Percentiles rank a stretch among this genome's conserved stretches.
Evolutionary conservation across 2,113 vertebrate species (phyloP).

Genomic region (Aegotheles bennettii): DNA sequence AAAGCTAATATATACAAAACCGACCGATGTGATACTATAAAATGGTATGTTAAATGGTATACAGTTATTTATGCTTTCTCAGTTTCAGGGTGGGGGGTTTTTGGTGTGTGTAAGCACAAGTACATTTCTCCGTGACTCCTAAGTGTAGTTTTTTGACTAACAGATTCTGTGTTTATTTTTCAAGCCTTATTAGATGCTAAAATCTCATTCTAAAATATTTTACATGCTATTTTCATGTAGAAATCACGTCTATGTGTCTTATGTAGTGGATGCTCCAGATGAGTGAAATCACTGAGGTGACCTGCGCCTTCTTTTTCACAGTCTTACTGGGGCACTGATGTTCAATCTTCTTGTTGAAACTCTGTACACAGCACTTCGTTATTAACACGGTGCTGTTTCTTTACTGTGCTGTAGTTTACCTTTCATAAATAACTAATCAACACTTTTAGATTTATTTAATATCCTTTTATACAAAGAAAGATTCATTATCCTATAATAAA

Average conservation of each 20-base stretch:
- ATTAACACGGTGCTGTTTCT: background rate
- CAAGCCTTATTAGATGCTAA: background rate
- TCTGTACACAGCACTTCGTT: background rate
- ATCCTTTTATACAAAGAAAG: constrained; percentile 18
- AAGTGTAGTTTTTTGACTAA: background rate
- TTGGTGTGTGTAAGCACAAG: background rate
- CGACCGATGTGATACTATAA: background rate
- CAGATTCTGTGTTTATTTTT: background rate
- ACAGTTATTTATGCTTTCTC: background rate
- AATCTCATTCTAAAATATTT: constrained; percentile 3
- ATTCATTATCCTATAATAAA: constrained; percentile 40
- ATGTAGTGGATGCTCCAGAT: background rate
- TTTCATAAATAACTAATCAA: constrained; percentile 53
- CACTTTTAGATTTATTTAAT: constrained; percentile 1
- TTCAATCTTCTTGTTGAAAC: background rate
- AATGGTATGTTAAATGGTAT: background rate
- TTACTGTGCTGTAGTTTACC: constrained; percentile 15
- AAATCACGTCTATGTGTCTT: background rate
- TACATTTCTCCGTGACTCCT: background rate
- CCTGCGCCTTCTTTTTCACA: background rate
- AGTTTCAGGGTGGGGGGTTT: background rate
- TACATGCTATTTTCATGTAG: background rate
- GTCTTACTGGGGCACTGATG: background rate
- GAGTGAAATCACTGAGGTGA: background rate
- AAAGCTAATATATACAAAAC: background rate